A percentile compares a stretch with the other conserved stretches of the same genome.
These are phyloP conservation scores for Callipepla californica DNA, from an alignment of 2,113 vertebrate species.

Conservation along the genomic window DNA sequence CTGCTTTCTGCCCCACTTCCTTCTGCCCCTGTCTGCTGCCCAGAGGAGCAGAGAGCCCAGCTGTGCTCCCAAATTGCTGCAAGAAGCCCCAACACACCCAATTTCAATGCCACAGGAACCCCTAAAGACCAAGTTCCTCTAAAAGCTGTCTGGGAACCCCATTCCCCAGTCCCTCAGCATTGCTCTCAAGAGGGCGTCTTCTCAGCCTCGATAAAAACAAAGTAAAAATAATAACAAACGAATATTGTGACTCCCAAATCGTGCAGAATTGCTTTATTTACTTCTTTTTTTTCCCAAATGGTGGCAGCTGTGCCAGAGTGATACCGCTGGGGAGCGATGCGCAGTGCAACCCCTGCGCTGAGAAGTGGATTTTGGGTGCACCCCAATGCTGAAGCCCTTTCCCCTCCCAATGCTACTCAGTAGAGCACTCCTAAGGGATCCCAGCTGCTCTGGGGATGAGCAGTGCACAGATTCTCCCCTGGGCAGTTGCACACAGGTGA, in stretches of 20 bases:
- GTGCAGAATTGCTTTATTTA: neutral
- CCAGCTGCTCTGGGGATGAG: neutral
- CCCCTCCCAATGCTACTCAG: too few species aligned
- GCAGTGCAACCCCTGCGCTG: neutral
- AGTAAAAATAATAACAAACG: neutral
- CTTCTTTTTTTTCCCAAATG: neutral
- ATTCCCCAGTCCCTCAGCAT: neutral
- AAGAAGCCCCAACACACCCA: neutral
- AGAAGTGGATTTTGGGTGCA: neutral
- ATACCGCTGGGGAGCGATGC: rapidly evolving
- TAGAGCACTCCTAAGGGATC: neutral
- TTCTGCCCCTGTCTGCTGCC: neutral
- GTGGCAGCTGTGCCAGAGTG: neutral
- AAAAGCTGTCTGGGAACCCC: neutral
- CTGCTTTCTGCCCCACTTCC: neutral
- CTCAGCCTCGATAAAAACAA: neutral
- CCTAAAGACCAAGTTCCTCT: neutral
- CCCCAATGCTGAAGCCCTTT: neutral
- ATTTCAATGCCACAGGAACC: neutral
- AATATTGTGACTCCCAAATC: neutral
- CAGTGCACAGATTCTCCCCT: neutral
- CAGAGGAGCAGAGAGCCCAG: neutral
- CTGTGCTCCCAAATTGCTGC: rapidly evolving
- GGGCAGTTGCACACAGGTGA: neutral
- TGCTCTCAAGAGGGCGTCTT: neutral